phyloP scores from a whole-genome alignment of 2,888 invertebrate genomes.

The Orthonychiurus folsomi region DNA sequence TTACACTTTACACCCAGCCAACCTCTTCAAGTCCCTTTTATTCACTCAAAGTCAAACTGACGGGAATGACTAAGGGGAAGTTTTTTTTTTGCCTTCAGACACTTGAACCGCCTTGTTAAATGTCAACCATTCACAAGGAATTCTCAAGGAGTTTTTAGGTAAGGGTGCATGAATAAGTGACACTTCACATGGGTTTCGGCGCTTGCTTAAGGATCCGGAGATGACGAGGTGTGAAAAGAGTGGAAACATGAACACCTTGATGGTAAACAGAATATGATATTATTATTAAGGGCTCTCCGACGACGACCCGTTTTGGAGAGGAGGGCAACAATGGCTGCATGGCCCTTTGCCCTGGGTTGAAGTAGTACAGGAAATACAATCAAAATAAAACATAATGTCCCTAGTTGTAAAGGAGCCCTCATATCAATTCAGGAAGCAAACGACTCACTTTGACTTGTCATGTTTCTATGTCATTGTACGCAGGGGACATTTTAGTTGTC shows the following conservation, averaged over 20 bases:
- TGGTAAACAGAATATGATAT: background rate
- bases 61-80: no score
- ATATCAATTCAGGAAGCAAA: background rate
- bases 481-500: background rate
- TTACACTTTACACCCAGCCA: no score
- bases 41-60: no score
- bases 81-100: no score
- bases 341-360: background rate
- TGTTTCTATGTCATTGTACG: background rate
- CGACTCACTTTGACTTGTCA: background rate
- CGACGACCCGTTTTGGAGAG: background rate
- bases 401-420: background rate
- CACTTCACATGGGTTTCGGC: no score
- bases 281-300: background rate
- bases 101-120: no score
- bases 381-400: constrained; percentile 1
- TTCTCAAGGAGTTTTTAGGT: no score
- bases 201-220: background rate
- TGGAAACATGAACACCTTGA: background rate
- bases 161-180: no score
- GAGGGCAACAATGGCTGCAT: no score
- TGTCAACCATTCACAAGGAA: no score
- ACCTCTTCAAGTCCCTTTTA: no score
- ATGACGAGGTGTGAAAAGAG: background rate
- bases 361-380: background rate